A percentile compares a stretch with the other conserved stretches of the same genome.
These are phyloP conservation scores for Tachina fera DNA, from an alignment of 2,888 invertebrate species.

Conservation along the genomic window DNA sequence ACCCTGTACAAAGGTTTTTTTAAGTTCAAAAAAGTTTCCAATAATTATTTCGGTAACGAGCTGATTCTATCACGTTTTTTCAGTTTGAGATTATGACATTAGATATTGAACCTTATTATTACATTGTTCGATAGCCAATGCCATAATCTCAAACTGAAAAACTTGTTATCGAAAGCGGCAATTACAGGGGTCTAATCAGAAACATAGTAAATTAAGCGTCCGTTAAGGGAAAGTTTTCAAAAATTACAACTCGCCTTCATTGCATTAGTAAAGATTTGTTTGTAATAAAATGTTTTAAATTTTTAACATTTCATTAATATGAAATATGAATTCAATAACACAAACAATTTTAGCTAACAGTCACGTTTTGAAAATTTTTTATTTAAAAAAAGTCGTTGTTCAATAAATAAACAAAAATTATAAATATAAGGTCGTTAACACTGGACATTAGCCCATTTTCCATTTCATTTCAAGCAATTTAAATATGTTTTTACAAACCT, in stretches of 20 bases:
- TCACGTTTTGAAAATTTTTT: slow-evolving; percentile 37
- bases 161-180: too few species aligned
- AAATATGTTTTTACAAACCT: slow-evolving; percentile 13
- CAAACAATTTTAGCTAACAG: background rate
- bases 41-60: too few species aligned
- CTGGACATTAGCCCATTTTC: slow-evolving; percentile 60
- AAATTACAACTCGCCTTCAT: background rate
- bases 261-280: background rate
- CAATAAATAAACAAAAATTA: slow-evolving; percentile 26
- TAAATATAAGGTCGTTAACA: slow-evolving; percentile 50
- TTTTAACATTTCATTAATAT: background rate
- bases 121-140: too few species aligned
- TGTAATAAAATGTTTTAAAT: background rate
- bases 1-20: too few species aligned
- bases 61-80: too few species aligned
- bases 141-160: too few species aligned
- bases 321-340: background rate
- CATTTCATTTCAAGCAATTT: slow-evolving; percentile 27
- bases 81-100: too few species aligned
- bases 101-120: too few species aligned
- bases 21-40: too few species aligned
- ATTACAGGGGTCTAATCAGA: too few species aligned
- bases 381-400: background rate
- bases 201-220: too few species aligned
- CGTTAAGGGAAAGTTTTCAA: too few species aligned